Evolutionary conservation across 1,140 invertebrate genomes (phyloP).

Genomic region (Pollicipes pollicipes): DNA sequence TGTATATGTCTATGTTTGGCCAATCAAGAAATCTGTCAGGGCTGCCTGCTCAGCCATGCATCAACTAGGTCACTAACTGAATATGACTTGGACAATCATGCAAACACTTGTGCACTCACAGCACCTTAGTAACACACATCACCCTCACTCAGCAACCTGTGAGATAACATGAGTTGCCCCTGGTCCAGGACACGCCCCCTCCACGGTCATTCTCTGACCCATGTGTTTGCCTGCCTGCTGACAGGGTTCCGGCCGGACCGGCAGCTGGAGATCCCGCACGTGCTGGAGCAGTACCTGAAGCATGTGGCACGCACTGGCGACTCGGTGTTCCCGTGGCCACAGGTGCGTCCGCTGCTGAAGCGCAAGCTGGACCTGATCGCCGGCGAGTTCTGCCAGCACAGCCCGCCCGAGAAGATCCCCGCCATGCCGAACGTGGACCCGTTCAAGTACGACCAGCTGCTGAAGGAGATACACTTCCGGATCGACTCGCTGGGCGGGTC

Average conservation of each 20-base stretch:
- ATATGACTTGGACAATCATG: too few species aligned
- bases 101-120: too few species aligned
- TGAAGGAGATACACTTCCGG: constrained; percentile 57
- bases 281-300: constrained; percentile 67
- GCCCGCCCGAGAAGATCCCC: constrained; percentile 50
- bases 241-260: neutral
- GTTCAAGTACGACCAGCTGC: constrained; percentile 78
- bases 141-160: too few species aligned
- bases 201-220: neutral
- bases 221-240: neutral
- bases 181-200: too few species aligned
- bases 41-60: too few species aligned
- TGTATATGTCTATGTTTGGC: neutral
- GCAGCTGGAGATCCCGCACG: neutral
- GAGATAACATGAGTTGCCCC: neutral
- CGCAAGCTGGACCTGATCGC: constrained; percentile 72
- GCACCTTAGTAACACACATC: too few species aligned
- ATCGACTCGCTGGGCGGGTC: constrained; percentile 42
- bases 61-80: too few species aligned
- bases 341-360: constrained; percentile 65
- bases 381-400: constrained; percentile 63
- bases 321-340: constrained; percentile 77
- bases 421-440: constrained; percentile 73
- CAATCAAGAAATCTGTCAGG: too few species aligned
- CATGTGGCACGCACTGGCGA: constrained; percentile 86